Evolutionary conservation across 1,140 invertebrate species (phyloP), one percentile per base, ranked within the genome.

Genomic region (Ptiloglossa arizonensis): DNA sequence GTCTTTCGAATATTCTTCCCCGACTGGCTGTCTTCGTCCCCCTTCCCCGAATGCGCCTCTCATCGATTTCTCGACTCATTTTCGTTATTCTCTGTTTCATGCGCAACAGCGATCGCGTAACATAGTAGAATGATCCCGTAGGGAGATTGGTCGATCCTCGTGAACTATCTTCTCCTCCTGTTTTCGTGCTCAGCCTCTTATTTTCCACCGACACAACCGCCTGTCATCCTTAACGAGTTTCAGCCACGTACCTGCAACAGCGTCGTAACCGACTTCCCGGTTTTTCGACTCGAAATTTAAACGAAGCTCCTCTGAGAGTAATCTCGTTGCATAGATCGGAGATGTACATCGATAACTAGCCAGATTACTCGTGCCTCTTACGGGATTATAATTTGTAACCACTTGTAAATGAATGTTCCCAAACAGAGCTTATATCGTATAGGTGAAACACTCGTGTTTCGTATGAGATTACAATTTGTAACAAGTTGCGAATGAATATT

Each of bases 251-350:
- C 52, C 6, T 48, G 22, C 50, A 32, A 22, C 72, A 6, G 27
- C 52, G 19, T 13, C 48, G 22, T 17, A n/a, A 46, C 57, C 27
- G 68, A 72, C 68, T 62, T 68, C 56, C 57, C 64, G 54, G 52
- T 59, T 79, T 63, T 44, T 57, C 52, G 27, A 41, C 70, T 72
- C 79, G 56, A 69, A 81, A 78, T 69, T 81, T 78, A 70, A 81
- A 78, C 79, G 79, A 78, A 83, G 67, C 27, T 13, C 2, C 27
- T 44, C 17, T 57, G 41, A 11, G 8, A 59, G 17, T 15, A 71
- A 70, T 54, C 66, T 72, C 38, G 54, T 56, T 59, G 41, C 24
- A 35, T 64, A 75, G 54, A 57, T 69, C 66, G 70, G 64, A 56
- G 54, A 66, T 11, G 41, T 41, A 35, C 35, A 5, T 35, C 35